These are phyloP conservation scores for Spea hammondii DNA, from an alignment of 2,797 vertebrate genomes.

Conservation along the genomic window DNA sequence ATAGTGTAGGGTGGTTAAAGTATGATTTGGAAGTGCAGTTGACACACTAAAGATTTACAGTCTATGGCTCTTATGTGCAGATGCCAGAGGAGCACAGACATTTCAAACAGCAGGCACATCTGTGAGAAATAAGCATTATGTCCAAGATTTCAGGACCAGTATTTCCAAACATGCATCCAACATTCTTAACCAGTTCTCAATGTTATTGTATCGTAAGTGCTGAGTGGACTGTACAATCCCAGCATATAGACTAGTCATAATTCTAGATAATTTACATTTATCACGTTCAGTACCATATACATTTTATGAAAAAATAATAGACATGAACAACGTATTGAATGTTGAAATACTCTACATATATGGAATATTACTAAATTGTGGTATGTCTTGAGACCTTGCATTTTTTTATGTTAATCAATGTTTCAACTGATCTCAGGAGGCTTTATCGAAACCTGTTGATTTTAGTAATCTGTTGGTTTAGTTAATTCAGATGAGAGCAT, in stretches of 20 bases:
- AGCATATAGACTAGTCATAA: background rate
- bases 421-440: background rate
- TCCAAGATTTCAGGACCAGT: constrained; percentile 27
- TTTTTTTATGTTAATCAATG: background rate
- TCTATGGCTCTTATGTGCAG: constrained; percentile 37
- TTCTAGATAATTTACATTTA: background rate
- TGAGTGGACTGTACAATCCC: constrained; percentile 3
- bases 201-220: constrained; percentile 11
- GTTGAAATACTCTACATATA: background rate
- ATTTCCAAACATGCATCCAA: constrained; percentile 21
- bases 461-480: background rate
- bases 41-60: constrained; percentile 49
- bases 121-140: constrained; percentile 43
- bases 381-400: too few species aligned
- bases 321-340: background rate
- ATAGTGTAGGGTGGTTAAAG: constrained; percentile 31
- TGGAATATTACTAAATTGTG: too few species aligned
- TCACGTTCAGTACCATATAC: background rate
- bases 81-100: constrained; percentile 40
- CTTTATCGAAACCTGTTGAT: background rate
- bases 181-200: constrained; percentile 13
- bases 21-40: constrained; percentile 37
- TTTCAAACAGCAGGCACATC: constrained; percentile 47
- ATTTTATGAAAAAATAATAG: background rate
- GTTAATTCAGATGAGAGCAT: too few species aligned